Conservation (phyloP, 30 jellyfish, hydroid and myxozoan species). For the Aurelia coerulea region DNA sequence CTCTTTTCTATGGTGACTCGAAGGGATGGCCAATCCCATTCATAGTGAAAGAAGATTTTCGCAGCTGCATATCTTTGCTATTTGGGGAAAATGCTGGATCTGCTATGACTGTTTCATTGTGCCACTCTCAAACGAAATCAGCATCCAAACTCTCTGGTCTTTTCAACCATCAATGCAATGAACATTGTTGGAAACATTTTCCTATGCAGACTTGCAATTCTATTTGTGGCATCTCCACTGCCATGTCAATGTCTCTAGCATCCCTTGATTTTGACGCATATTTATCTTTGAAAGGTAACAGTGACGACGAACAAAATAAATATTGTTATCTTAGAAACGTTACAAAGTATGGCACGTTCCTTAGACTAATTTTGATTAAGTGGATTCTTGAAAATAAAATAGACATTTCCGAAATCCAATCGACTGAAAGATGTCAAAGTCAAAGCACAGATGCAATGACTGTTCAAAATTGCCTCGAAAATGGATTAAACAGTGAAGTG, state of each 20-base stretch:
- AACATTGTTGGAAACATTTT: conserved; percentile 7
- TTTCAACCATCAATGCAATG: conserved; percentile 9
- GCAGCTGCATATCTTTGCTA: no score
- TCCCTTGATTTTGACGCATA: conserved; percentile 2
- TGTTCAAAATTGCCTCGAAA: neutral
- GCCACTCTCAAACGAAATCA: no score
- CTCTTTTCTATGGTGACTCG: neutral
- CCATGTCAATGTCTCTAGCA: conserved; percentile 2
- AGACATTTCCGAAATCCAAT: neutral
- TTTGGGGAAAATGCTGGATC: no score
- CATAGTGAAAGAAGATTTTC: no score
- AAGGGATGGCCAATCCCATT: conserved; percentile 5
- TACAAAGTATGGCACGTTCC: neutral
- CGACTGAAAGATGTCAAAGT: neutral
- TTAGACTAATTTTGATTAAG: neutral
- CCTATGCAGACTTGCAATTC: conserved; percentile 15
- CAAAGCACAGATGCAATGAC: neutral
- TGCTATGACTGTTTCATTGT: no score
- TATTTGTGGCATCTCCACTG: conserved; percentile 25
- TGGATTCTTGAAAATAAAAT: conserved; percentile 9
- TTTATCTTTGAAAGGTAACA: neutral
- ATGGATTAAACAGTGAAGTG: no score
- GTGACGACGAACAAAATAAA: neutral
- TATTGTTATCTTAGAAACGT: conserved; percentile 17
- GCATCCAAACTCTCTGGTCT: neutral